Percentiles rank a stretch among this genome's conserved stretches.
phyloP scores from a whole-genome alignment of 2,888 invertebrate species.

The Dicycla oo region DNA sequence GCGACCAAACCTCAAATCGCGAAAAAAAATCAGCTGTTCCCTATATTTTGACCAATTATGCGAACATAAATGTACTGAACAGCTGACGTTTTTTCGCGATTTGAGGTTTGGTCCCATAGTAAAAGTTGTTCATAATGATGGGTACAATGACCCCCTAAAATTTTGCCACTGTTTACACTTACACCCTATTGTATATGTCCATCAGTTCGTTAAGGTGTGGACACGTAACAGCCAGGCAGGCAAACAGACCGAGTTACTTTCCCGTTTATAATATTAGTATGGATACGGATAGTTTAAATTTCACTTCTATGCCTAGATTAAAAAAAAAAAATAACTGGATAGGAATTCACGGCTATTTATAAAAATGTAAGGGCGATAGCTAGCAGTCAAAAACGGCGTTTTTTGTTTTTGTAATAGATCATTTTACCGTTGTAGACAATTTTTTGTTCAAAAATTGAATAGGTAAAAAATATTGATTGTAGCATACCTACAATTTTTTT shows the following conservation, averaged over 20 bases:
- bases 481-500: no score
- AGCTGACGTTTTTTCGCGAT: no score
- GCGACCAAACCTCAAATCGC: no score
- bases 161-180: no score
- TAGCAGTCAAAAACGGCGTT: neutral
- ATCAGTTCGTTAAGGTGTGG: neutral
- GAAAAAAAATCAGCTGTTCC: no score
- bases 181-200: no score
- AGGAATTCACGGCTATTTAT: neutral
- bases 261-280: neutral
- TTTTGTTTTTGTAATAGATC: neutral
- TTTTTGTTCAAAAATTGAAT: neutral
- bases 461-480: neutral
- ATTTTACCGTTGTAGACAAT: neutral
- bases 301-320: neutral
- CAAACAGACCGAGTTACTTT: neutral
- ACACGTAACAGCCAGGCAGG: neutral
- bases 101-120: no score
- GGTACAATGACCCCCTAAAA: no score
- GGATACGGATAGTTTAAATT: neutral
- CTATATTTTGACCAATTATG: no score
- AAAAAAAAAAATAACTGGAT: neutral
- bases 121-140: no score
- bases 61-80: no score
- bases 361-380: neutral